Evolutionary conservation across 2,888 invertebrate genomes (phyloP).

Genomic region (Myopa testacea): DNA sequence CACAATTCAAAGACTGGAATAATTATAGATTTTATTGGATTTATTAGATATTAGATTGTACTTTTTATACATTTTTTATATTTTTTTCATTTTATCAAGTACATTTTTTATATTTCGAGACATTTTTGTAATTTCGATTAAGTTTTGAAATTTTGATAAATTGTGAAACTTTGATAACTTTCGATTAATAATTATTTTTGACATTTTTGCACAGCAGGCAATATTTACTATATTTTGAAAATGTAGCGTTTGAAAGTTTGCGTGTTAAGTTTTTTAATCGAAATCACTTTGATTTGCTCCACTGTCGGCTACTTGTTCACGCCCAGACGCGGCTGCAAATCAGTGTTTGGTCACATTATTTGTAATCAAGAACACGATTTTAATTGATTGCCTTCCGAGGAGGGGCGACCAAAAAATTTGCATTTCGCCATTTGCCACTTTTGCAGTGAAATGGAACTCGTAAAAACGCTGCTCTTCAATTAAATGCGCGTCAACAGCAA

Average conservation of each 20-base stretch:
- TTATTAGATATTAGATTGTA: neutral
- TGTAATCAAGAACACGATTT: conserved; percentile 34
- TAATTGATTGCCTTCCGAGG: conserved; percentile 31
- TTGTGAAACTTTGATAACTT: too few species aligned
- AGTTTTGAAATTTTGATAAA: too few species aligned
- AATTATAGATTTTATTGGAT: neutral
- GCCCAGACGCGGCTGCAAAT: neutral
- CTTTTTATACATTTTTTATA: too few species aligned
- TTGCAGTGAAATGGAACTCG: neutral
- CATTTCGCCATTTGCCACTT: neutral
- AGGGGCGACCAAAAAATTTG: conserved; percentile 4
- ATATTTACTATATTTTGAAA: too few species aligned
- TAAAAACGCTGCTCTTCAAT: conserved; percentile 19
- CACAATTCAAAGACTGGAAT: neutral
- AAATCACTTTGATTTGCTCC: neutral
- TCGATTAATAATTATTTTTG: too few species aligned
- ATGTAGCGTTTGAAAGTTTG: too few species aligned
- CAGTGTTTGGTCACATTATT: conserved; percentile 12
- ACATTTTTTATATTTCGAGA: too few species aligned
- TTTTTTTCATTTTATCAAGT: too few species aligned
- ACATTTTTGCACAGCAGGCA: too few species aligned
- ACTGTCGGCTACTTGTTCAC: neutral
- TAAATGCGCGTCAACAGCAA: conserved; percentile 15
- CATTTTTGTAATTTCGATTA: too few species aligned
- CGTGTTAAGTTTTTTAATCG: too few species aligned